Conservation (phyloP, 2,797 vertebrate species). For the Lagorchestes hirsutus region DNA sequence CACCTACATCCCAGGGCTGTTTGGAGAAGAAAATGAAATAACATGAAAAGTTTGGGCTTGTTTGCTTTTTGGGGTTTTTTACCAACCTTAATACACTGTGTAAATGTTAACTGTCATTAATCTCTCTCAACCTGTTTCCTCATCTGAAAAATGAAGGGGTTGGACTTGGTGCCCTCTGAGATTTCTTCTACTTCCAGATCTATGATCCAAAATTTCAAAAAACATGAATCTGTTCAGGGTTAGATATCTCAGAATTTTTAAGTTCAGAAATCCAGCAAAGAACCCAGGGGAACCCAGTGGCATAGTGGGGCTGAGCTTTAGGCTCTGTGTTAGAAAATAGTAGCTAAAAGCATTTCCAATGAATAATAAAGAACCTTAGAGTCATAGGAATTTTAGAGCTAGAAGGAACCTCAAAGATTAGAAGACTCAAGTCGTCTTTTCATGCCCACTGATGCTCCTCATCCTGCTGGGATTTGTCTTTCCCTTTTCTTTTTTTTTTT, state of each 20-base stretch:
- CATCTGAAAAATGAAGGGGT: neutral
- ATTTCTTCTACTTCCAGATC: neutral
- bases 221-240: conserved; percentile 34
- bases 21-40: neutral
- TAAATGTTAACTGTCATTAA: neutral
- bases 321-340: neutral
- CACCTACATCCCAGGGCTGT: neutral
- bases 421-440: neutral
- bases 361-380: neutral
- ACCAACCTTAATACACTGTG: neutral
- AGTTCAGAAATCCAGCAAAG: neutral
- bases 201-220: conserved; percentile 4
- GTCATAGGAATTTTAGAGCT: neutral
- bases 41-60: neutral
- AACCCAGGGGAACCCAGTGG: neutral
- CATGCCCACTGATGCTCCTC: neutral
- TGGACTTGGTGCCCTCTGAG: neutral
- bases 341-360: neutral
- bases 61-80: neutral
- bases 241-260: conserved; percentile 24
- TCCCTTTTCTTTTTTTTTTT: neutral
- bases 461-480: neutral
- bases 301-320: neutral
- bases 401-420: neutral
- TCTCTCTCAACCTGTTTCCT: neutral